Evolutionary conservation across 2,797 vertebrate genomes (phyloP).

Genomic region (Lagodon rhomboides): DNA sequence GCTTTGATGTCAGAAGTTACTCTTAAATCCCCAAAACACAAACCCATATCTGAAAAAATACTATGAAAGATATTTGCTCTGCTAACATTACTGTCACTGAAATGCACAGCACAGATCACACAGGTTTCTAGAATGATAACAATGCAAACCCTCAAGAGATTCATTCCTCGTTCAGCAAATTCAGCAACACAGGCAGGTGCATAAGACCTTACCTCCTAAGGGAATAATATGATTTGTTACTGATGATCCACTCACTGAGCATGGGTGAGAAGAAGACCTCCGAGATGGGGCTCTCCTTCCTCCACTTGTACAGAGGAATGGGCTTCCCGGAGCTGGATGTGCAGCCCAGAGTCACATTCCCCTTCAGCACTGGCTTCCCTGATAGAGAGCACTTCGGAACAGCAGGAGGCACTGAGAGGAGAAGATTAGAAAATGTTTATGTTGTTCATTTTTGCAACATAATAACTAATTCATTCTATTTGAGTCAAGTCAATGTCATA

Average conservation of each 20-base stretch:
- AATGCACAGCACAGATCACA: no score
- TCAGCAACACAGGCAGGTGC: not conserved
- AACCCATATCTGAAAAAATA: no score
- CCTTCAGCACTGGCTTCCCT: conserved; percentile 83
- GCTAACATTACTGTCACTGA: not conserved
- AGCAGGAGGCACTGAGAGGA: conserved; percentile 87
- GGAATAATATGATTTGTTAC: not conserved
- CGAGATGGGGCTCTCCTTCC: conserved; percentile 76
- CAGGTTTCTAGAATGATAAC: not conserved
- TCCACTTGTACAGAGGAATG: conserved; percentile 87
- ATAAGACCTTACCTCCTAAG: not conserved
- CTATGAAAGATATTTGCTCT: not conserved
- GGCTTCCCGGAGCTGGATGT: conserved; percentile 87
- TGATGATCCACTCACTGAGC: conserved; percentile 80
- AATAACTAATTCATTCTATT: not conserved
- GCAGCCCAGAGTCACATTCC: conserved; percentile 89
- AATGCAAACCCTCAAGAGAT: not conserved
- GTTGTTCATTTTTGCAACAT: not conserved
- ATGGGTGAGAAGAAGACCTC: conserved; percentile 83
- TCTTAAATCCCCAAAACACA: not conserved
- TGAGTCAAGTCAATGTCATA: not conserved
- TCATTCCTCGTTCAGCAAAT: not conserved
- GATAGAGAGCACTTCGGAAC: conserved; percentile 82
- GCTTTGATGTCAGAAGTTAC: not conserved
- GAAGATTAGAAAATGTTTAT: conserved; percentile 8